Evolutionary conservation across 2,113 vertebrate genomes (phyloP).

Genomic region (Entosphenus tridentatus): DNA sequence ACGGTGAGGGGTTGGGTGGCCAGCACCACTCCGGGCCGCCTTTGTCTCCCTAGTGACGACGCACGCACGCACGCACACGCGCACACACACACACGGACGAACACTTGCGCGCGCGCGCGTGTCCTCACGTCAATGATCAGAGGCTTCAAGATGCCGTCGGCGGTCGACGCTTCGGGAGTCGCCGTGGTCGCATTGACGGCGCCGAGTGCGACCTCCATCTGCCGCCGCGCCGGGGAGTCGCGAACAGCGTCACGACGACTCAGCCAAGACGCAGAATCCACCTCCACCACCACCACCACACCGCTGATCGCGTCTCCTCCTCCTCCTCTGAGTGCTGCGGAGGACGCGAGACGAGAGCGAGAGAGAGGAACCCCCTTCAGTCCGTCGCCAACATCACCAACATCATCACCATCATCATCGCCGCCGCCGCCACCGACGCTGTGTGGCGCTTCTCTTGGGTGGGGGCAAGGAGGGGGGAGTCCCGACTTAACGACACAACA

Average conservation of each 20-base stretch:
- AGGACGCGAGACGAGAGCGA: neutral
- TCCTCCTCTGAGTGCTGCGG: neutral
- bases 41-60: neutral
- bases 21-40: no score
- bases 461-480: no score
- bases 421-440: no score
- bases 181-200: neutral
- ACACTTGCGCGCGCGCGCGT: neutral
- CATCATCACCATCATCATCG: no score
- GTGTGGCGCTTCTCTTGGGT: no score
- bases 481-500: no score
- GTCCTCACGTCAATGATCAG: neutral
- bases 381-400: no score
- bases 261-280: neutral
- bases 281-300: neutral
- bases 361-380: no score
- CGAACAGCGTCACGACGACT: neutral
- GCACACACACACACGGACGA: neutral
- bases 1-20: no score
- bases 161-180: neutral
- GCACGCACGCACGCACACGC: neutral
- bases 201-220: neutral
- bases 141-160: neutral
- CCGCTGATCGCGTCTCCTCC: neutral
- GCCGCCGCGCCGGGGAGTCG: neutral